Conservation (phyloP, 2,888 invertebrate genomes). For the Polia nebulosa region DNA sequence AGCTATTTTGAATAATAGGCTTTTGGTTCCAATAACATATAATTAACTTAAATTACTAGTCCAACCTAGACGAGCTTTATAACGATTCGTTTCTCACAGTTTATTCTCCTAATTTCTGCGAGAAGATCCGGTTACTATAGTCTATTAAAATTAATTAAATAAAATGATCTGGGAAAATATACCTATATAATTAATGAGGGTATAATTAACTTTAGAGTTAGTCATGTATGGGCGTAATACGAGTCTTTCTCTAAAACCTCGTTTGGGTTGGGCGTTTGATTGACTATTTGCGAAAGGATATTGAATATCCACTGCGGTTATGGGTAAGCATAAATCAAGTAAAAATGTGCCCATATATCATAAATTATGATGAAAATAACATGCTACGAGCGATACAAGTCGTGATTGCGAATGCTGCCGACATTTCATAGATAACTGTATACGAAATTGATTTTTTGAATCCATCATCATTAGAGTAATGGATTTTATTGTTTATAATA, state of each 20-base stretch:
- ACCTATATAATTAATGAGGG: slow-evolving; percentile 47
- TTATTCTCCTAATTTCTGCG: slow-evolving; percentile 52
- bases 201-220: slow-evolving; percentile 45
- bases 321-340: slow-evolving; percentile 36
- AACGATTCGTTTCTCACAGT: slow-evolving; percentile 52
- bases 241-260: slow-evolving; percentile 26
- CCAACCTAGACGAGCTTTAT: slow-evolving; percentile 22
- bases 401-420: slow-evolving; percentile 74
- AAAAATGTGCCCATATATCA: slow-evolving; percentile 38
- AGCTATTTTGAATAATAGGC: slow-evolving; percentile 54
- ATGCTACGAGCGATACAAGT: slow-evolving; percentile 51
- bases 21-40: slow-evolving; percentile 49
- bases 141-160: slow-evolving; percentile 54
- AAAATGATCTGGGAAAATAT: slow-evolving; percentile 42
- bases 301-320: slow-evolving; percentile 31
- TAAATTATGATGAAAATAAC: slow-evolving; percentile 47
- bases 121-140: slow-evolving; percentile 48
- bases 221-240: slow-evolving; percentile 12
- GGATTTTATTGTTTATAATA: slow-evolving; percentile 86
- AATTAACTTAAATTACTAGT: slow-evolving; percentile 54
- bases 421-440: slow-evolving; percentile 82
- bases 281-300: slow-evolving; percentile 42
- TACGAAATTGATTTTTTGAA: slow-evolving; percentile 85
- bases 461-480: slow-evolving; percentile 84
- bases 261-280: slow-evolving; percentile 27